Evolutionary conservation across 1,140 invertebrate species (phyloP), one percentile per base, ranked within the genome.

Genomic region (Brachionus koreanus): DNA sequence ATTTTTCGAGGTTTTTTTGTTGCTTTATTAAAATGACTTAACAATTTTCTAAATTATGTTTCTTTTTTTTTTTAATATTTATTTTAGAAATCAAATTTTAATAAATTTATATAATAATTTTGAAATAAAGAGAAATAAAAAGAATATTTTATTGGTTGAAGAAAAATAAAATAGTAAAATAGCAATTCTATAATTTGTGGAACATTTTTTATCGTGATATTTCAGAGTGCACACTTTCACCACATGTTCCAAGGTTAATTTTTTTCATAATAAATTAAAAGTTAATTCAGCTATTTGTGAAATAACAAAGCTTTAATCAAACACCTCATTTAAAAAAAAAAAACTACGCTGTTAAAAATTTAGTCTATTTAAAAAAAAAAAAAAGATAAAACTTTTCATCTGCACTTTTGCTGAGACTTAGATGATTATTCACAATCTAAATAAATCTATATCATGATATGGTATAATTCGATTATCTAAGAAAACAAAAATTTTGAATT

Each of bases 11-110:
- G 29, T 13, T 67, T 33, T n/a, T 39, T 25, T 67, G 12, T 16
- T 67, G n/a, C 49, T 16, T 23, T n/a, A n/a, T 52, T 23, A 2
- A 33, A 67, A 39, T 67, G 9, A 39, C 67, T 69, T 6, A 43
- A 69, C 25, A 69, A 33, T 69, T 43, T 37, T 69, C 67, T 39
- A 39, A 39, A 43, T 43, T 69, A 39, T 69, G 67, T 23, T 69
- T 43, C 23, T 69, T 16, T 33, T 9, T 69, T 69, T 43, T n/a
- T n/a, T 69, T 39, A 39, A 19, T 39, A 16, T 39, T 23, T 39
- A 13, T 16, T n/a, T 13, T 2, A 16, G 13, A 49, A 5, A 49
- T 49, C 13, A 49, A 49, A 49, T 49, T 49, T 16, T n/a, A 46
- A 49, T n/a, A 10, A 49, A 16, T n/a, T 49, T 46, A n/a, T 6